Base-by-base conservation (phyloP, 2,797 vertebrate species). In the Paedocypris micromegethes region DNA sequence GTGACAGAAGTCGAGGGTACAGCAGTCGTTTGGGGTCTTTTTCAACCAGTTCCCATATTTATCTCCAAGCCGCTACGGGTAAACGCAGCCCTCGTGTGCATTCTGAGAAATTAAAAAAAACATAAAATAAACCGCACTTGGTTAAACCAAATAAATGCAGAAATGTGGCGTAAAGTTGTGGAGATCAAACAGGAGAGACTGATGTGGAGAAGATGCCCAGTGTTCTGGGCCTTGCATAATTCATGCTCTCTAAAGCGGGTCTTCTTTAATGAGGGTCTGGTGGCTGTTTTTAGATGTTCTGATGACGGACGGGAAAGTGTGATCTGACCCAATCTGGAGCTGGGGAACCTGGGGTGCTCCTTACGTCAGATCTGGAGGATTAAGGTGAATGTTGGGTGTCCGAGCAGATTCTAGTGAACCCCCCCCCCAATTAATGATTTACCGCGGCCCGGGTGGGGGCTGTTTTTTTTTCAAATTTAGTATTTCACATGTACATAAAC, bases 161-260 rank as follows among this genome's bases (percentile, higher is more conserved):
- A 82, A 88, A 86, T 84, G 79, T 86, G 86, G 85, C 81, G 83
- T 83, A 88, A 88, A 89, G 84, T 89, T 86, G 85, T 89, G 72
- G 69, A 90, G 88, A 91, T 91, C 89, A 90, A 91, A 90, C 86
- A 79, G 77, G 50, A 69, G 74, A 47, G 82, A 85, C 83, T 83
- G 87, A 87, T 84, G 86, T 86, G 87, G 84, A 89, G 84, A 86
- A 76, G 82, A 85, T 90, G 87, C 87, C 88, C 86, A 87, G 84
- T 88, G 82, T 88, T 89, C 84, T 81, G 80, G 87, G 83, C n/a
- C 69, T 80, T 90, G 85, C 86, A 91, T 91, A 89, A 91, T 91
- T 91, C 85, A 90, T 91, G 84, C 71, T 83, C 83, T 82, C 77
- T 84, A 86, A 87, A 86, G 85, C 80, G 79, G 84, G 84, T 67